Conservation (phyloP, 1,140 invertebrate species). For the Ooceraea biroi region DNA sequence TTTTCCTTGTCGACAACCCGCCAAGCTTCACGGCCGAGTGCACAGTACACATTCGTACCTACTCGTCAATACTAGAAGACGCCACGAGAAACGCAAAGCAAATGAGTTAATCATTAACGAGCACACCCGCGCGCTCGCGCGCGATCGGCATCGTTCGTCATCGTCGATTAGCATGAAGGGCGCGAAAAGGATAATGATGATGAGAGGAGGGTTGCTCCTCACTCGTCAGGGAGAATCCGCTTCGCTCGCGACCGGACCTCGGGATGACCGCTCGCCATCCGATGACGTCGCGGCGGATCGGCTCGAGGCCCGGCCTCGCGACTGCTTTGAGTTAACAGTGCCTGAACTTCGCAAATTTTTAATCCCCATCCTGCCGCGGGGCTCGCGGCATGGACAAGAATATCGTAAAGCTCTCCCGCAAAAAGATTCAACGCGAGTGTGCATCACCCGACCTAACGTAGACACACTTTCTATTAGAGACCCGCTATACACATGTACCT, state of each 20-base stretch:
- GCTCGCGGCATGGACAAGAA: slow-evolving; percentile 52
- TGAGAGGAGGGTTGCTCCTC: slow-evolving; percentile 5
- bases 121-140: neutral
- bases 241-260: slow-evolving; percentile 34
- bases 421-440: slow-evolving; percentile 24
- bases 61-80: slow-evolving; percentile 77
- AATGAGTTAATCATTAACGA: slow-evolving; percentile 34
- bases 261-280: slow-evolving; percentile 32
- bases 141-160: neutral
- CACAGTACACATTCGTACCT: slow-evolving; percentile 70
- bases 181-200: neutral
- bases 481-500: slow-evolving; percentile 56
- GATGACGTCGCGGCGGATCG: slow-evolving; percentile 58
- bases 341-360: slow-evolving; percentile 74
- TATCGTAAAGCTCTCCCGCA: slow-evolving; percentile 36
- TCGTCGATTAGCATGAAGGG: neutral
- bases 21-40: slow-evolving; percentile 62
- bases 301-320: slow-evolving; percentile 50
- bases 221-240: slow-evolving; percentile 9
- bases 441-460: slow-evolving; percentile 54
- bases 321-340: slow-evolving; percentile 78
- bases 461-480: slow-evolving; percentile 39
- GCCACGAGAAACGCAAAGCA: slow-evolving; percentile 48
- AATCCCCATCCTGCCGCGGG: slow-evolving; percentile 49
- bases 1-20: slow-evolving; percentile 16